phyloP scores from a whole-genome alignment of 2,888 invertebrate species.

The Megaustenia siamemsis region DNA sequence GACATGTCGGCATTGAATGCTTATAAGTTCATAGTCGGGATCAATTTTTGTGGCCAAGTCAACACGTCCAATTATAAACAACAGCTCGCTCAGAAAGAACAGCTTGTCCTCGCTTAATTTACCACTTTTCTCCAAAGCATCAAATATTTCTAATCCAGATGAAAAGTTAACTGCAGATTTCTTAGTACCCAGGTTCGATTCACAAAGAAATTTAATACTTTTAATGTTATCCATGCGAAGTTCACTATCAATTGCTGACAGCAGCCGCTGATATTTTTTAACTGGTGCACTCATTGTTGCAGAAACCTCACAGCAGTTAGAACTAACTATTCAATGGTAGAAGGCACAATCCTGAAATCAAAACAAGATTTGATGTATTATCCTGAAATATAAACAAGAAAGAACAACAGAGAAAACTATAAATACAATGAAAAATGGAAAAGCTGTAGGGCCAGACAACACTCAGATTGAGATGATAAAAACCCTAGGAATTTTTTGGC shows the following conservation, averaged over 20 bases:
- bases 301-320: background rate
- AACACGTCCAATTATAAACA: constrained; percentile 48
- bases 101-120: constrained; percentile 20
- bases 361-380: no score
- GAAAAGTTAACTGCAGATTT: constrained; percentile 38
- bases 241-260: constrained; percentile 43
- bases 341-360: no score
- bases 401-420: no score
- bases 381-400: no score
- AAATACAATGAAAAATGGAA: no score
- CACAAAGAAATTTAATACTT: constrained; percentile 52
- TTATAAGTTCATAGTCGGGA: background rate
- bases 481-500: no score
- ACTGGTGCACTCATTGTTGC: background rate
- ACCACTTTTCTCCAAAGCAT: constrained; percentile 36
- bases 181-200: constrained; percentile 39
- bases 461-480: no score
- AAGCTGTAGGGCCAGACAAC: no score
- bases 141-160: constrained; percentile 47
- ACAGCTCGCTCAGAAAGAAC: constrained; percentile 38
- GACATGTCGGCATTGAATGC: background rate
- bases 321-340: background rate
- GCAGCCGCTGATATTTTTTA: background rate
- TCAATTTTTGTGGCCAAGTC: constrained; percentile 38
- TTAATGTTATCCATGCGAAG: constrained; percentile 51